Percentiles rank a stretch among this genome's conserved stretches.
These are phyloP conservation scores for Phrynocephalus vlangalii DNA, from an alignment of 2,797 vertebrate species.

Conservation along the genomic window DNA sequence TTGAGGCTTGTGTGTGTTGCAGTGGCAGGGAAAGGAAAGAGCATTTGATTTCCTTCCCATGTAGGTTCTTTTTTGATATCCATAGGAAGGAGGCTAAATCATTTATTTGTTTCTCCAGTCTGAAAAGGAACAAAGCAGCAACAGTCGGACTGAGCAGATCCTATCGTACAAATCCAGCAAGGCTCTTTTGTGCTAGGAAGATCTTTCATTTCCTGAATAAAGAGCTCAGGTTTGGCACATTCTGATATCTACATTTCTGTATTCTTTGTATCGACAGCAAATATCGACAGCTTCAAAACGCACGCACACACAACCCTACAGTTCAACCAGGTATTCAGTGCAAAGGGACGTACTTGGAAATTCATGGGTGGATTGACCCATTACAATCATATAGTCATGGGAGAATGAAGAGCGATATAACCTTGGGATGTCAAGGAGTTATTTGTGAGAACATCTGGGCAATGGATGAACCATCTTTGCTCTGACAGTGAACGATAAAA, in stretches of 20 bases:
- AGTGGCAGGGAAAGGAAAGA: not conserved
- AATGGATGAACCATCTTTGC: too few species aligned
- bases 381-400: too few species aligned
- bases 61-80: not conserved
- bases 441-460: too few species aligned
- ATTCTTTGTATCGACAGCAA: not conserved
- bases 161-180: not conserved
- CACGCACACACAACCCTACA: not conserved
- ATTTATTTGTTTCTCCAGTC: not conserved
- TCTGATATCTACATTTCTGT: not conserved
- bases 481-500: too few species aligned
- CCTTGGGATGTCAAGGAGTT: too few species aligned
- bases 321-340: not conserved
- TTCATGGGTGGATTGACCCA: not conserved
- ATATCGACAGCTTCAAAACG: not conserved
- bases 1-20: not conserved
- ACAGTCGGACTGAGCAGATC: not conserved
- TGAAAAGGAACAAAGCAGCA: constrained; percentile 21
- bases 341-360: not conserved
- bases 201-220: constrained; percentile 25
- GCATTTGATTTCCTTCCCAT: not conserved
- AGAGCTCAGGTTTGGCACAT: not conserved
- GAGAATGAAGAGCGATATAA: not conserved
- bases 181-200: constrained; percentile 3
- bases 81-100: not conserved